Conservation (phyloP, 2,888 invertebrate species). For the Steinernema carpocapsae region DNA sequence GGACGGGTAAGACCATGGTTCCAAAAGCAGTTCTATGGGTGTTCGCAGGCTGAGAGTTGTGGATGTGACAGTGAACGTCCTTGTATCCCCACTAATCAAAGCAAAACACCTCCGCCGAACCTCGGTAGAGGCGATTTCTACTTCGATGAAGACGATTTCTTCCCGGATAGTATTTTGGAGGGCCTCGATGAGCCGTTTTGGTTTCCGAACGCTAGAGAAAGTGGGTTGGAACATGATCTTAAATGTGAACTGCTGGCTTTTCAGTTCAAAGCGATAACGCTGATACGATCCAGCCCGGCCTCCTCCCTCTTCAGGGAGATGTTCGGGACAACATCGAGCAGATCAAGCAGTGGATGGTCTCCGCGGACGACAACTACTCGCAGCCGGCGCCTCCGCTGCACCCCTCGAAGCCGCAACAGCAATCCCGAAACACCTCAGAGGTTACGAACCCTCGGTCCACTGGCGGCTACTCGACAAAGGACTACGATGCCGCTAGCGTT, state of each 20-base stretch:
- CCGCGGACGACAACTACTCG: conserved; percentile 15
- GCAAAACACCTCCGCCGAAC: conserved; percentile 35
- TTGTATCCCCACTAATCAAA: neutral
- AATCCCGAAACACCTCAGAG: conserved; percentile 1
- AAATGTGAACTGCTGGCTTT: conserved; percentile 36
- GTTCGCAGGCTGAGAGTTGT: neutral
- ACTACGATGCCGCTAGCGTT: conserved; percentile 50
- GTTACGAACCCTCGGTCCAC: conserved; percentile 23
- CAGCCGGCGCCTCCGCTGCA: neutral
- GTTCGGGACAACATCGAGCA: conserved; percentile 70
- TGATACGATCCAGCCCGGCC: conserved; percentile 94
- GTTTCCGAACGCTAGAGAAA: conserved; percentile 94
- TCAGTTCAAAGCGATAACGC: conserved; percentile 78
- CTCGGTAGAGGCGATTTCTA: conserved; percentile 43
- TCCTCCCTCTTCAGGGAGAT: conserved; percentile 88
- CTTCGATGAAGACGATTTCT: conserved; percentile 65
- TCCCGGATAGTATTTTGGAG: conserved; percentile 71
- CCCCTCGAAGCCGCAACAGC: neutral
- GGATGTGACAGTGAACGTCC: neutral
- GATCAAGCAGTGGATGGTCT: conserved; percentile 54
- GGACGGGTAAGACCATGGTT: conserved; percentile 43
- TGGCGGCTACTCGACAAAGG: conserved; percentile 40
- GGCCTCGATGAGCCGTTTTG: conserved; percentile 79
- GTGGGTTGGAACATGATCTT: conserved; percentile 74
- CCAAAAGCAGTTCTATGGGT: neutral